Conservation (phyloP, 2,888 invertebrate genomes). For the Torymus tubicola region DNA sequence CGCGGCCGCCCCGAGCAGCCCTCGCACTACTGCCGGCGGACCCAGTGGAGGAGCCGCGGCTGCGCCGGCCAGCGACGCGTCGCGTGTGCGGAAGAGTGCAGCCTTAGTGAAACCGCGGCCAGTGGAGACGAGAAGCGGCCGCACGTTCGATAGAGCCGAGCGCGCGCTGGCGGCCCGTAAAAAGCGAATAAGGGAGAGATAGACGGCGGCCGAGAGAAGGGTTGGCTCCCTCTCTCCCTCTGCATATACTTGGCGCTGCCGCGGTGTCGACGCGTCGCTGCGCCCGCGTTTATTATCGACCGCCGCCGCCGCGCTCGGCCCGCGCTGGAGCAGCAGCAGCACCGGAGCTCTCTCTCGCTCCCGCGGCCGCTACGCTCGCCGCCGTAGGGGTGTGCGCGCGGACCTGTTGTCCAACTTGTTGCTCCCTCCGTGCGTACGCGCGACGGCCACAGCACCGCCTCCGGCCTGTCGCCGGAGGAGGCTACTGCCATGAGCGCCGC, state of each 20-base stretch:
- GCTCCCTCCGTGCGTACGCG: slow-evolving; percentile 62
- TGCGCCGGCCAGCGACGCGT: background rate
- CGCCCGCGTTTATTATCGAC: slow-evolving; percentile 41
- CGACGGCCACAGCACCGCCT: background rate
- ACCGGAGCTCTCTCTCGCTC: slow-evolving; percentile 15
- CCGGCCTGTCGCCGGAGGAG: background rate
- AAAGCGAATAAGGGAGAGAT: slow-evolving; percentile 28
- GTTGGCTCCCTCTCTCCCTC: slow-evolving; percentile 1
- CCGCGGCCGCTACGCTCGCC: slow-evolving; percentile 42
- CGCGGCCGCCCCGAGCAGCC: background rate
- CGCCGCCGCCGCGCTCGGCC: slow-evolving; percentile 48
- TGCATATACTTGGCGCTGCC: background rate
- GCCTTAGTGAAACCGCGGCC: background rate
- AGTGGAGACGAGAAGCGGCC: background rate
- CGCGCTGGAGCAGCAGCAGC: slow-evolving; percentile 32
- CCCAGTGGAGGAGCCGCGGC: slow-evolving; percentile 6
- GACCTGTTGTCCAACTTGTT: slow-evolving; percentile 77
- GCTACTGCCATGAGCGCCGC: background rate
- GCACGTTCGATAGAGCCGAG: slow-evolving; percentile 37
- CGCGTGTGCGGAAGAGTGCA: background rate
- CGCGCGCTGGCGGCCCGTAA: slow-evolving; percentile 35
- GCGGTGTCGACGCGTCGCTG: slow-evolving; percentile 2
- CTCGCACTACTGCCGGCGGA: background rate
- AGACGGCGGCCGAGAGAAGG: background rate
- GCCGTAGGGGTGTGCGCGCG: slow-evolving; percentile 58